Evolutionary conservation across 2,797 vertebrate species (phyloP), one percentile per base, ranked within the genome.

Genomic region (Scomberomorus guttatus): DNA sequence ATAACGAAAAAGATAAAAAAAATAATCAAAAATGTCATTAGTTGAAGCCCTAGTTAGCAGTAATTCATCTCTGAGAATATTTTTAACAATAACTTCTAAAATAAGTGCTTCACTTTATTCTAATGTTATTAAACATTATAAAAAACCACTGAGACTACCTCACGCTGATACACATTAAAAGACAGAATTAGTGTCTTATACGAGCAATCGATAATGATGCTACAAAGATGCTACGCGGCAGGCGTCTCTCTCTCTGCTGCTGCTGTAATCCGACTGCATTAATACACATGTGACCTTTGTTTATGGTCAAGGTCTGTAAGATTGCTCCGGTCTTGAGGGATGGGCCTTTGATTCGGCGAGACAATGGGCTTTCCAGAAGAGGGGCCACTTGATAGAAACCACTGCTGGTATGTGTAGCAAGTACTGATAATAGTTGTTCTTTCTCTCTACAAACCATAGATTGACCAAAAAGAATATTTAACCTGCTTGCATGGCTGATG

Each of bases 291-390:
- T 68, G 73, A 85, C 85, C 78, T 78, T 61, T 77, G 57, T 56
- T 63, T 75, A 48, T 29, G 52, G 58, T 83, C 62, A 78, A 80
- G 68, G 78, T 80, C 59, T 68, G 12, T n/a, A 6, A 55, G 79
- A 81, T 75, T 55, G 69, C 46, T 56, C 72, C 25, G n/a, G 24
- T 60, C 24, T 65, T 61, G 58, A 75, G 60, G 60, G 62, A 79
- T 79, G 59, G 82, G 71, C 48, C 17, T 77, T 34, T 65, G 29
- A 80, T 58, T 25, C 61, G 32, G 61, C 18, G 44, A 67, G 74
- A 78, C 72, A 75, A 57, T 9, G 42, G 50, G 62, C 60, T 64
- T 79, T 69, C 22, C 65, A 65, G 52, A 72, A 4, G 29, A 78
- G 27, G 3, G 44, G 6, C 32, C 55, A 14, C 65, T 65, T 59